Conservation (phyloP, 1,140 invertebrate species). For the Babylonia areolata region DNA sequence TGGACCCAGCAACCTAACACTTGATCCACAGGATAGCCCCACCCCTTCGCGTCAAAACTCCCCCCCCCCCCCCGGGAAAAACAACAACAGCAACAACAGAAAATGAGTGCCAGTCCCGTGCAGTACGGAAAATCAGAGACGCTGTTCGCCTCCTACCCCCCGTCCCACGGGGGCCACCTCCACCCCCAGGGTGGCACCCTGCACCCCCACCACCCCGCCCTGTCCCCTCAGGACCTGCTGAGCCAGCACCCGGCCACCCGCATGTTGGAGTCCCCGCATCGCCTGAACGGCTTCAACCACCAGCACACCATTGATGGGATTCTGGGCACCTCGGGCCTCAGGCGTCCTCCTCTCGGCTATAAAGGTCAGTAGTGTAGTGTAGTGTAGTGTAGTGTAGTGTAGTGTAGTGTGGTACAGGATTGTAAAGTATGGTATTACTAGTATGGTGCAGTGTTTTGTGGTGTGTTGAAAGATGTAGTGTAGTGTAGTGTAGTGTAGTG, state of each 20-base stretch:
- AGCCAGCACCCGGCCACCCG: background rate
- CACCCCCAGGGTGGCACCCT: slow-evolving; percentile 22
- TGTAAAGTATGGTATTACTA: background rate
- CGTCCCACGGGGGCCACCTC: background rate
- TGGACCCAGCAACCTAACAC: no score
- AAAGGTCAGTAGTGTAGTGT: slow-evolving; percentile 6
- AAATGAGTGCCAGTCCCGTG: slow-evolving; percentile 32
- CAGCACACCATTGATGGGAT: slow-evolving; percentile 34
- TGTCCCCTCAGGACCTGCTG: background rate
- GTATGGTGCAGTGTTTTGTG: no score
- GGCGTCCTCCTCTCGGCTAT: background rate
- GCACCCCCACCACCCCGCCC: slow-evolving; percentile 17
- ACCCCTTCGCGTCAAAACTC: no score
- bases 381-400: no score
- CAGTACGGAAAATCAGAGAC: slow-evolving; percentile 33
- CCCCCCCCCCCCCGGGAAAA: no score
- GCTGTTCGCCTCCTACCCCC: slow-evolving; percentile 23
- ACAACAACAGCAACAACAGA: no score
- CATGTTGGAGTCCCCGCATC: slow-evolving; percentile 14
- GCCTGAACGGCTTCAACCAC: slow-evolving; percentile 34
- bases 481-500: no score
- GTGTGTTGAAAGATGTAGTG: no score
- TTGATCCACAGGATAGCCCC: no score
- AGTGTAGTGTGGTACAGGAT: no score
- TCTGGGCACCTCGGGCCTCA: slow-evolving; percentile 4